Conservation (phyloP, 2,113 vertebrate species). For the Cisticola juncidis region DNA sequence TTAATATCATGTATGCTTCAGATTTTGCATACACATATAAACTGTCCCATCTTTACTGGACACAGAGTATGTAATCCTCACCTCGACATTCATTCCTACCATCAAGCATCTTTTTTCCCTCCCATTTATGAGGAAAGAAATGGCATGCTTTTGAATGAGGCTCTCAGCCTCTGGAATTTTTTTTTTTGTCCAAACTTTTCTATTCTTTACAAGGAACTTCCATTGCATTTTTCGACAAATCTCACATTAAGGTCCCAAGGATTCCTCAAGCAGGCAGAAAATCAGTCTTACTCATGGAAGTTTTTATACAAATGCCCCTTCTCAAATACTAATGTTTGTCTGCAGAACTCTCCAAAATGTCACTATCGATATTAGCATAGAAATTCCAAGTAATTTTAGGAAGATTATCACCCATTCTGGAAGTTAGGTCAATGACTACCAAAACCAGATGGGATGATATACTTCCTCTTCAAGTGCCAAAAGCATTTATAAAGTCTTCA, state of each 20-base stretch:
- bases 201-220: neutral
- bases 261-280: neutral
- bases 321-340: neutral
- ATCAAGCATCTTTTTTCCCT: neutral
- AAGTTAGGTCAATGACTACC: neutral
- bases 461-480: neutral
- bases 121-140: neutral
- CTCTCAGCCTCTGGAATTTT: neutral
- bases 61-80: neutral
- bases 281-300: neutral
- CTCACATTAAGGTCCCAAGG: neutral
- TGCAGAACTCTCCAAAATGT: neutral
- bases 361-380: neutral
- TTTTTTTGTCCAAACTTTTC: neutral
- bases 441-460: slow-evolving; percentile 8
- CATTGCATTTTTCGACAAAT: neutral
- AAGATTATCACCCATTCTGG: slow-evolving; percentile 1
- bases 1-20: neutral
- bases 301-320: neutral
- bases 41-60: neutral
- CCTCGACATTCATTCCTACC: neutral
- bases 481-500: neutral
- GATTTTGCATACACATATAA: neutral
- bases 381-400: neutral
- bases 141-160: neutral